A percentile compares a stretch with the other conserved stretches of the same genome.
Evolutionary conservation across 92 coral and sea anemone genomes (phyloP).

Genomic region (Epizoanthus stellaris): DNA sequence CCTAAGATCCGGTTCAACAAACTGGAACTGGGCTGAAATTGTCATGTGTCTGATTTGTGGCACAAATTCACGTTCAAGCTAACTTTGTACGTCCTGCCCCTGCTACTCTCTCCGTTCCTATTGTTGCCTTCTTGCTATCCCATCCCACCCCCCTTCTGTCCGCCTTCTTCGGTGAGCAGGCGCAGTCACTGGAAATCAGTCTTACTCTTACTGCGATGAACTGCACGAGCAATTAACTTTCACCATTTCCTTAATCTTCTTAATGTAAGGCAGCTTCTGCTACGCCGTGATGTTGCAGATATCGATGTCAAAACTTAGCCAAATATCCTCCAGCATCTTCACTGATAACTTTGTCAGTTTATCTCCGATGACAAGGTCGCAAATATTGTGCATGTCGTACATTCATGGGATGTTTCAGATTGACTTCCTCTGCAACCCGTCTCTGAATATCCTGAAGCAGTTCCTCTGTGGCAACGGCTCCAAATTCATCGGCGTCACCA

Average conservation of each 20-base stretch:
- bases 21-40: no score
- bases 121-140: no score
- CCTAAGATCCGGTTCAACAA: no score
- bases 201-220: no score
- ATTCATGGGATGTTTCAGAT: conserved; percentile 49
- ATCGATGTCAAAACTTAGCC: conserved; percentile 42
- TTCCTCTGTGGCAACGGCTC: neutral
- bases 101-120: no score
- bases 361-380: conserved; percentile 32
- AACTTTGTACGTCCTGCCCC: no score
- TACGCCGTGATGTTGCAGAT: conserved; percentile 17
- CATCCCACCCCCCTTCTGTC: no score
- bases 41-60: no score
- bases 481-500: neutral
- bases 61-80: no score
- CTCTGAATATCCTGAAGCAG: neutral
- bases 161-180: no score
- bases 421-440: conserved; percentile 3
- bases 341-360: conserved; percentile 50
- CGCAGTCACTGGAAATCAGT: no score
- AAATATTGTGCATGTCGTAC: conserved; percentile 47
- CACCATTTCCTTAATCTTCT: conserved; percentile 8
- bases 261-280: conserved; percentile 54
- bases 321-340: conserved; percentile 40
- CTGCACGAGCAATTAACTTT: no score